Conservation (phyloP, 2,797 vertebrate species). For the Oreonectes daqikongensis region DNA sequence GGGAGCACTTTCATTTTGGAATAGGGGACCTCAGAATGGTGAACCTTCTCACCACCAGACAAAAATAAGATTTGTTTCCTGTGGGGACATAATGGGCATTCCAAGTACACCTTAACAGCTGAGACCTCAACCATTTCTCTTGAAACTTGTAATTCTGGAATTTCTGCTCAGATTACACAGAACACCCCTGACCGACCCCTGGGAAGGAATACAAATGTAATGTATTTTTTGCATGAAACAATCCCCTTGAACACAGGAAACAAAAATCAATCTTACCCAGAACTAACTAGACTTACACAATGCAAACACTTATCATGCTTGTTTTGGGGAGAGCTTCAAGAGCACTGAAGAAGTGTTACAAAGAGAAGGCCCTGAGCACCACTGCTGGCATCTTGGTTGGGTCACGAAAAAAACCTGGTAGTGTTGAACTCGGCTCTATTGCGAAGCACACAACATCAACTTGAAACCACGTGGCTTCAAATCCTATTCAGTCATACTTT, state of each 20-base stretch:
- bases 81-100: conserved; percentile 68
- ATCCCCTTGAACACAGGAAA: conserved; percentile 89
- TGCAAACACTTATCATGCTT: conserved; percentile 95
- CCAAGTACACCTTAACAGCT: conserved; percentile 20
- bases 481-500: background rate
- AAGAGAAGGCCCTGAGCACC: conserved; percentile 86
- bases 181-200: conserved; percentile 50
- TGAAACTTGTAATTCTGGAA: conserved; percentile 47
- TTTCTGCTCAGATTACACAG: conserved; percentile 9
- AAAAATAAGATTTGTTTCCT: conserved; percentile 83
- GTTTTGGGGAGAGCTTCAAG: conserved; percentile 82
- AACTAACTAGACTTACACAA: conserved; percentile 86
- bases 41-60: conserved; percentile 74
- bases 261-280: conserved; percentile 92
- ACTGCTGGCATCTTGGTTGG: conserved; percentile 85
- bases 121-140: conserved; percentile 13
- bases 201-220: conserved; percentile 26
- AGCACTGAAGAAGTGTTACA: conserved; percentile 79
- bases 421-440: conserved; percentile 41
- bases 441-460: conserved; percentile 1
- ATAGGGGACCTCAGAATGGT: conserved; percentile 74
- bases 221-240: conserved; percentile 44
- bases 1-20: conserved; percentile 77
- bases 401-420: conserved; percentile 54
- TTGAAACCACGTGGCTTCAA: conserved; percentile 19